Percentiles rank a stretch among this genome's conserved stretches.
Evolutionary conservation across 1,140 invertebrate species (phyloP).

Genomic region (Caerostris darwini): DNA sequence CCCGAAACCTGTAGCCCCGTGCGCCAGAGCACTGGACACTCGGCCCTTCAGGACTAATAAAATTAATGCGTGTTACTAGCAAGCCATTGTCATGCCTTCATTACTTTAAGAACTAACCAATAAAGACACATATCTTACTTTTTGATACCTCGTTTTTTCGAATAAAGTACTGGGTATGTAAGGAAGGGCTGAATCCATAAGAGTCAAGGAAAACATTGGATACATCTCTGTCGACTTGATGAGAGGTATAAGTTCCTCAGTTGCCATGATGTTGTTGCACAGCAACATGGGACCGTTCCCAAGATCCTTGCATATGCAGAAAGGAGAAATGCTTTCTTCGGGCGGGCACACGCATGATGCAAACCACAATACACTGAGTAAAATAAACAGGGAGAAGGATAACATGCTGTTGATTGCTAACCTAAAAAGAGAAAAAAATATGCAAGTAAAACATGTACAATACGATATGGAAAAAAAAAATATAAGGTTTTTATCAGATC

Average conservation of each 20-base stretch:
- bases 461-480: no score
- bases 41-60: no score
- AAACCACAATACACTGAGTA: not conserved
- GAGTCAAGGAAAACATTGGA: slow-evolving; percentile 30
- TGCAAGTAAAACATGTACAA: no score
- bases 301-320: not conserved
- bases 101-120: no score
- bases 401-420: not conserved
- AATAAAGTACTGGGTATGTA: slow-evolving; percentile 44
- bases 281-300: not conserved
- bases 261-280: slow-evolving; percentile 1
- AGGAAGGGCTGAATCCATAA: not conserved
- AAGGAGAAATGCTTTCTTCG: not conserved
- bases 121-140: not conserved
- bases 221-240: not conserved
- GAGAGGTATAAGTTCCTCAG: slow-evolving; percentile 13
- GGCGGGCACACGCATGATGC: not conserved
- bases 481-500: no score
- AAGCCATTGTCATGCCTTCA: no score
- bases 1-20: no score
- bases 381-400: not conserved
- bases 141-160: not conserved
- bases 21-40: no score
- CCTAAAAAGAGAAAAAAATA: not conserved
- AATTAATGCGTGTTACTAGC: no score